phyloP scores from a whole-genome alignment of 2,888 invertebrate species.

The Sphaeridia pumilis region DNA sequence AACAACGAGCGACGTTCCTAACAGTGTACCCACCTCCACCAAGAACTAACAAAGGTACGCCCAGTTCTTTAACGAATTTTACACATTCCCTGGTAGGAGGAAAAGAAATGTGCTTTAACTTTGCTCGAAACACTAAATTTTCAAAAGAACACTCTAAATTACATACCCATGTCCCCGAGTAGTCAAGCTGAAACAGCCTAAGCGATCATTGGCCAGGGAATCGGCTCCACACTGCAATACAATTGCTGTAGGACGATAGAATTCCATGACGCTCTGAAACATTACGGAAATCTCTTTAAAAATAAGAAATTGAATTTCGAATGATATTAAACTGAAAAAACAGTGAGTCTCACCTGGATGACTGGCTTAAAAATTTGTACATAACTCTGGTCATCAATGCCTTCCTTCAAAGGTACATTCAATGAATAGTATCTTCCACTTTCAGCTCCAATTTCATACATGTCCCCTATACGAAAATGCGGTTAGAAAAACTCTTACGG shows the following conservation, averaged over 20 bases:
- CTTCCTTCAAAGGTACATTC: slow-evolving; percentile 95
- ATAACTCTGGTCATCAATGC: slow-evolving; percentile 88
- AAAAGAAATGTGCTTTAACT: neutral
- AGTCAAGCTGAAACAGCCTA: slow-evolving; percentile 93
- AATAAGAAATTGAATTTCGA: neutral
- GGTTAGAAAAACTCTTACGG: neutral
- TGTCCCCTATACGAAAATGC: slow-evolving; percentile 52
- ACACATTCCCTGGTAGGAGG: slow-evolving; percentile 64
- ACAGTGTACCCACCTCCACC: slow-evolving; percentile 59
- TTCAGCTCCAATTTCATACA: slow-evolving; percentile 96
- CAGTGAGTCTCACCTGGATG: slow-evolving; percentile 45
- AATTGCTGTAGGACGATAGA: slow-evolving; percentile 90
- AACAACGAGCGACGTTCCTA: slow-evolving; percentile 93
- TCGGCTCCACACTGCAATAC: slow-evolving; percentile 98
- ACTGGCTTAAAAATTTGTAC: slow-evolving; percentile 90
- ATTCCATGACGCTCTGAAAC: slow-evolving; percentile 76
- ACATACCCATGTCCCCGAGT: slow-evolving; percentile 77
- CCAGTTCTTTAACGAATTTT: slow-evolving; percentile 81
- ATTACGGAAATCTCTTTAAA: neutral
- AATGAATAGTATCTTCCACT: slow-evolving; percentile 93
- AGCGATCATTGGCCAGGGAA: slow-evolving; percentile 83
- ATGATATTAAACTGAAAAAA: neutral
- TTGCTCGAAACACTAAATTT: neutral
- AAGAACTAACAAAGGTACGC: slow-evolving; percentile 81
- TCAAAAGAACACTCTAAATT: neutral